phyloP scores from a whole-genome alignment of 2,113 vertebrate genomes.

The Ammospiza nelsoni region DNA sequence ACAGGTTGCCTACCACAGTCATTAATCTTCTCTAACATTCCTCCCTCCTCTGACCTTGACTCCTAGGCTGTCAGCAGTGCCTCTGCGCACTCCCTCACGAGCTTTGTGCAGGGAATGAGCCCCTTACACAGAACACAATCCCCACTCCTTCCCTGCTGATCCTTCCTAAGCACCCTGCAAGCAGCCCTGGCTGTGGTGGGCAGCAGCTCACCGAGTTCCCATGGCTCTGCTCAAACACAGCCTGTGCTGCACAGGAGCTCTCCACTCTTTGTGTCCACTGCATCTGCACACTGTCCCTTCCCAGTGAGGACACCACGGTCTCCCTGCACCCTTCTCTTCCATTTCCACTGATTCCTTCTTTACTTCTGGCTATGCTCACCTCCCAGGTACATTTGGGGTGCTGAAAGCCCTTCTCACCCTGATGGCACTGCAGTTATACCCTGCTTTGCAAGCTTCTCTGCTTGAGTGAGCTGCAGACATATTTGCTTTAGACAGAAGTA shows the following conservation, averaged over 20 bases:
- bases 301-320: not conserved
- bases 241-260: not conserved
- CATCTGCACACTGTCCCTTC: not conserved
- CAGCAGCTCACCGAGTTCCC: not conserved
- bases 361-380: not conserved
- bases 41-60: not conserved
- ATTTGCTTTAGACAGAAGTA: not conserved
- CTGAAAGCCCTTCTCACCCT: not conserved
- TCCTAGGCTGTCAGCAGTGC: not conserved
- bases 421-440: not conserved
- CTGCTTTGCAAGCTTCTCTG: not conserved
- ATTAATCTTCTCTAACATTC: not conserved
- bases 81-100: not conserved
- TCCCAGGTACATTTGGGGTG: not conserved
- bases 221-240: not conserved
- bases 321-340: not conserved
- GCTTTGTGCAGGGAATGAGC: not conserved
- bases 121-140: not conserved
- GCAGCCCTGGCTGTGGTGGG: not conserved
- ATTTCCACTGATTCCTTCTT: not conserved
- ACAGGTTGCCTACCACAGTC: not conserved
- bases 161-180: not conserved
- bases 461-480: not conserved
- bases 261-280: not conserved
- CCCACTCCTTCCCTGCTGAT: not conserved